phyloP scores from a whole-genome alignment of 2,113 vertebrate species.

The Notarius lentiginosus region DNA sequence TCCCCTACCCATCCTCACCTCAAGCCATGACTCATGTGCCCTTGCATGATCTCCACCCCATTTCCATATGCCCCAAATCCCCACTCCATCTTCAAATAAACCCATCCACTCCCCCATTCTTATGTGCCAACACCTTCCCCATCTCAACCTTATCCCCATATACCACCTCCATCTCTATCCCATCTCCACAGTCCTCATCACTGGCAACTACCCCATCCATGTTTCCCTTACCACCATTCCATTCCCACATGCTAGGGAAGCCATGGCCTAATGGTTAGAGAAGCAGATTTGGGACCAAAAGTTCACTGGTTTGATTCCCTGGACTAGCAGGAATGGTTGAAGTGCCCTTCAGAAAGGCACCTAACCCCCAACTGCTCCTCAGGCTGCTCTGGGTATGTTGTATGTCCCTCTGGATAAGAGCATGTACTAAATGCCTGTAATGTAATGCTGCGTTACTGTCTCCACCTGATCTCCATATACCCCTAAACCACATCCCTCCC shows the following conservation, averaged over 20 bases:
- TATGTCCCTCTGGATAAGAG: too few relatives aligned
- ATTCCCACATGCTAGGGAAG: background rate
- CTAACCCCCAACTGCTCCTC: too few relatives aligned
- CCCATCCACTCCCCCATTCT: background rate
- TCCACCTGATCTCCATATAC: background rate
- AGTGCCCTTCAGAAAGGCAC: too few relatives aligned
- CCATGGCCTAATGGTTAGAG: too few relatives aligned
- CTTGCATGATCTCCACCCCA: background rate
- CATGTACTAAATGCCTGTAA: too few relatives aligned
- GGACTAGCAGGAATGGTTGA: too few relatives aligned
- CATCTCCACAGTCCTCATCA: background rate
- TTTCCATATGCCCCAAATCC: background rate
- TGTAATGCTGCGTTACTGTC: background rate
- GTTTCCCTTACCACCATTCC: background rate
- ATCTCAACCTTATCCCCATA: background rate
- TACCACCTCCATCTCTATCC: background rate
- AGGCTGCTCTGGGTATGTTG: too few relatives aligned
- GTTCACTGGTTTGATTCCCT: too few relatives aligned
- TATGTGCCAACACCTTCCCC: background rate
- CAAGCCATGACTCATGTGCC: background rate
- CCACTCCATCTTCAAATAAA: background rate
- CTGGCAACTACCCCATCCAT: background rate
- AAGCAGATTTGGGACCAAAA: too few relatives aligned
- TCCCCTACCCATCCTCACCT: background rate
- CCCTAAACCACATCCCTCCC: background rate